Conservation (phyloP, 2,797 vertebrate species). For the Euthynnus affinis region DNA sequence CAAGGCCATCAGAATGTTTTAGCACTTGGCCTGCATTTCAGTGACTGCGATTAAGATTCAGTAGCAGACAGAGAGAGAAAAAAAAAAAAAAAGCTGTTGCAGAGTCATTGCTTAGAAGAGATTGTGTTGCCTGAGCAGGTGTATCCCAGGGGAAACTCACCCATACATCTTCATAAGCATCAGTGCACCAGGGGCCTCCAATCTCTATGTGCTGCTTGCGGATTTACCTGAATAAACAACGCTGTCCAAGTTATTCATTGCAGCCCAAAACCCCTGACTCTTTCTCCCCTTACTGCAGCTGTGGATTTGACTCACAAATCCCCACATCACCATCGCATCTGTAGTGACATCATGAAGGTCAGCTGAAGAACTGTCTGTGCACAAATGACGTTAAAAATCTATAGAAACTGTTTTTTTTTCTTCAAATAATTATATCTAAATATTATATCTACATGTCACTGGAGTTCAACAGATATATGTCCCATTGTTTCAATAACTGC, state of each 20-base stretch:
- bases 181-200: conserved; percentile 4
- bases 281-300: conserved; percentile 7
- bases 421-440: no score
- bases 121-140: conserved; percentile 41
- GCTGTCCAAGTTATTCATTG: conserved; percentile 40
- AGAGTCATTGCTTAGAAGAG: conserved; percentile 36
- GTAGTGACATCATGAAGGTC: not conserved
- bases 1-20: conserved; percentile 42
- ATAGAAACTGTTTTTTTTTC: no score
- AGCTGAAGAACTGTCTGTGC: no score
- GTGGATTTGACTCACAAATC: conserved; percentile 13
- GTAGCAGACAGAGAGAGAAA: conserved; percentile 27
- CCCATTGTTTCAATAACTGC: no score
- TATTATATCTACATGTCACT: no score
- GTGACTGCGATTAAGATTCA: conserved; percentile 42
- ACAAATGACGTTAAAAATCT: no score
- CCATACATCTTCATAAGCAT: conserved; percentile 52
- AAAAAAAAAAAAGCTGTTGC: not conserved
- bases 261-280: not conserved
- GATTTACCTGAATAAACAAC: conserved; percentile 49
- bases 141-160: conserved; percentile 27
- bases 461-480: no score
- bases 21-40: conserved; percentile 27
- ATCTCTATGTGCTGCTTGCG: conserved; percentile 12
- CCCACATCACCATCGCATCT: not conserved